phyloP scores from a whole-genome alignment of 1,140 invertebrate genomes.

The Bilobella aurantiaca region DNA sequence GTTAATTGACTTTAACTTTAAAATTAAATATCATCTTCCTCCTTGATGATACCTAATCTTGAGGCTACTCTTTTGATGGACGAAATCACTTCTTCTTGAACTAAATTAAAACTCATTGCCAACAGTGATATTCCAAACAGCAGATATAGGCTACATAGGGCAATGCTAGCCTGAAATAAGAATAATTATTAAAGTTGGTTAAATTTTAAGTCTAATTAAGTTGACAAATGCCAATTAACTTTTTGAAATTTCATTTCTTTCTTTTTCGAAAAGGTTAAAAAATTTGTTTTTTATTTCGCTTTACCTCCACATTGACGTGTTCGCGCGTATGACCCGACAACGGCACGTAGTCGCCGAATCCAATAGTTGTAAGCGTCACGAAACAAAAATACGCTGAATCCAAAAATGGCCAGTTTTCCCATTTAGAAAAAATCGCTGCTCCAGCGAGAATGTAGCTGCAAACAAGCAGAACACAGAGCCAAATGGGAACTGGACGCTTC shows the following conservation, averaged over 20 bases:
- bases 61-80: constrained; percentile 63
- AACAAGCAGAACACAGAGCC: constrained; percentile 78
- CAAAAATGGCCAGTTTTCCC: constrained; percentile 71
- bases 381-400: constrained; percentile 94
- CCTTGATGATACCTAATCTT: constrained; percentile 71
- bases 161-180: constrained; percentile 55
- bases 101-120: constrained; percentile 97
- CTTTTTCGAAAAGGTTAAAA: neutral
- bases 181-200: neutral
- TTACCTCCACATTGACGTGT: constrained; percentile 33
- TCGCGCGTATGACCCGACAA: constrained; percentile 53
- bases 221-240: no score
- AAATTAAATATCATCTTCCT: constrained; percentile 44
- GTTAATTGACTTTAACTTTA: no score
- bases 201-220: neutral
- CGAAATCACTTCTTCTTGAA: constrained; percentile 80
- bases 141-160: constrained; percentile 84
- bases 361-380: constrained; percentile 88
- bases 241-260: no score
- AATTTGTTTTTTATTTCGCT: constrained; percentile 1
- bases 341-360: constrained; percentile 86
- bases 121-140: constrained; percentile 92
- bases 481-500: constrained; percentile 39
- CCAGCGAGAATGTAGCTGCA: constrained; percentile 58
- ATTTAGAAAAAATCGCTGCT: constrained; percentile 67